phyloP scores from a whole-genome alignment of 2,888 invertebrate genomes.

The Nomada flava region DNA sequence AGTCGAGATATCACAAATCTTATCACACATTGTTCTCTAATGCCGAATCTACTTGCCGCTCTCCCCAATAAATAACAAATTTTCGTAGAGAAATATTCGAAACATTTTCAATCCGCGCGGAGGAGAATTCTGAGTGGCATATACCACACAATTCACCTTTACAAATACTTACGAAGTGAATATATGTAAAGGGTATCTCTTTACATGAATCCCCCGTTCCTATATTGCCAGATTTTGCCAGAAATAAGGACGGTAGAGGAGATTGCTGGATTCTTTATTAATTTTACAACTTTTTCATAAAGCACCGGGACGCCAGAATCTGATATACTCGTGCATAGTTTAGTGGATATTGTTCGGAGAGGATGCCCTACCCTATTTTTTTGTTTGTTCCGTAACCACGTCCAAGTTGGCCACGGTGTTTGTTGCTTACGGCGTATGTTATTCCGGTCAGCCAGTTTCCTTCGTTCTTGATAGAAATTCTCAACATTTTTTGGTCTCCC shows the following conservation, averaged over 20 bases:
- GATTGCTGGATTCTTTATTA: conserved; percentile 66
- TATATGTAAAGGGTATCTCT: too few species aligned
- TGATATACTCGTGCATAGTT: conserved; percentile 72
- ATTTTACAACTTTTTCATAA: conserved; percentile 73
- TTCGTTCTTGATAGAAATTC: conserved; percentile 62
- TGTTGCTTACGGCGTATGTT: not conserved
- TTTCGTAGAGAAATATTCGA: too few species aligned
- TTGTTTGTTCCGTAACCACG: not conserved
- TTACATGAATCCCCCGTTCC: not conserved
- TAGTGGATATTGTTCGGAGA: conserved; percentile 40
- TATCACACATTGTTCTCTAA: too few species aligned
- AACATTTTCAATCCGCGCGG: too few species aligned
- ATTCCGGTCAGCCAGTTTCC: conserved; percentile 41
- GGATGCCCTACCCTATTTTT: not conserved
- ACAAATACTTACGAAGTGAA: too few species aligned
- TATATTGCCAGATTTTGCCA: not conserved
- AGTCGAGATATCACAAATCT: too few species aligned
- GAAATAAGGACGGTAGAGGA: not conserved
- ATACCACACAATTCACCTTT: too few species aligned
- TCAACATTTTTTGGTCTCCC: conserved; percentile 56
- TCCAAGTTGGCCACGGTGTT: not conserved
- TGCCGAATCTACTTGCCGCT: too few species aligned
- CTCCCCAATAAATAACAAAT: too few species aligned
- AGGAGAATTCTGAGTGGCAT: too few species aligned
- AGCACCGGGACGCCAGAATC: conserved; percentile 50